A percentile compares a stretch with the other conserved stretches of the same genome.
phyloP scores from a whole-genome alignment of 2,113 vertebrate genomes.

The Thymallus thymallus region DNA sequence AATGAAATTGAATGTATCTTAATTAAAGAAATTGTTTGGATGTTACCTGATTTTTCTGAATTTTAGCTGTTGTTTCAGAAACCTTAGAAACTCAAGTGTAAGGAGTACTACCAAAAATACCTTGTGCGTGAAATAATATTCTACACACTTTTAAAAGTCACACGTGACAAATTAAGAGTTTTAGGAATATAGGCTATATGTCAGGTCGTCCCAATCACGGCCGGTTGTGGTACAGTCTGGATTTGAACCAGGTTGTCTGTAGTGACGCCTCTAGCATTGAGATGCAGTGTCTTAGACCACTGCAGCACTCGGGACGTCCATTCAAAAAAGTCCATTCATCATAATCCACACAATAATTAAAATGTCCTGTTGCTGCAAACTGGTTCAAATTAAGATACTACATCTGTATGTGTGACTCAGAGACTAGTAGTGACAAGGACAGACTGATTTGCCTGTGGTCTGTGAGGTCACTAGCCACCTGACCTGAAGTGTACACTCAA shows the following conservation, averaged over 20 bases:
- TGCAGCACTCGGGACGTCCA: too few species aligned
- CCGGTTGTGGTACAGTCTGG: too few species aligned
- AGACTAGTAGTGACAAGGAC: constrained; percentile 25
- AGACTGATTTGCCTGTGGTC: constrained; percentile 44
- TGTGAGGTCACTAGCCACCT: constrained; percentile 41
- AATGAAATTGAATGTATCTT: constrained; percentile 82
- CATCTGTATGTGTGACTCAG: neutral
- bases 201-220: too few species aligned
- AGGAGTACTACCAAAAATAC: too few species aligned
- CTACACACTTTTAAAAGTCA: neutral
- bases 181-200: neutral
- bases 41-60: constrained; percentile 54
- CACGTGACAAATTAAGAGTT: neutral
- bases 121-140: too few species aligned
- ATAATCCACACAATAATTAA: too few species aligned
- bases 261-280: too few species aligned
- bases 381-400: too few species aligned
- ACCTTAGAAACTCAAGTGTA: neutral
- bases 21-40: constrained; percentile 69
- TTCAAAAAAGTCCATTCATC: too few species aligned
- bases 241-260: too few species aligned
- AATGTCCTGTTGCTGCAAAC: too few species aligned
- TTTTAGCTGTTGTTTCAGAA: constrained; percentile 32
- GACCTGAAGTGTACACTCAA: constrained; percentile 38
- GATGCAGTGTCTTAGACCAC: too few species aligned